These are phyloP conservation scores for Pedetes capensis DNA, from an alignment of 2,113 vertebrate species.

Conservation along the genomic window DNA sequence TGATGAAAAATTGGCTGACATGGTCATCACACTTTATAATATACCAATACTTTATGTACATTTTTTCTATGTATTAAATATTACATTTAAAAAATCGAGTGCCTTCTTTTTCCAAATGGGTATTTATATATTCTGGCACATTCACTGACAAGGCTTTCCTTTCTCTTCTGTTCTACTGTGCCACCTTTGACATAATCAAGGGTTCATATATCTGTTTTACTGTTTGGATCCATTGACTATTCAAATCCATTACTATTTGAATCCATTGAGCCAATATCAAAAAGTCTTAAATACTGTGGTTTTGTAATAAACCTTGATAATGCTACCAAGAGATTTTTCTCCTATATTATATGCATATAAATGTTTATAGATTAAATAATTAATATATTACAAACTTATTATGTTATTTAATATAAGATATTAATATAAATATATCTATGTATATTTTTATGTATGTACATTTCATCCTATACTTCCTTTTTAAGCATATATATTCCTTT, in stretches of 20 bases:
- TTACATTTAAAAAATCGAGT: neutral
- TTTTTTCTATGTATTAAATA: neutral
- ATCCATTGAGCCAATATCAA: neutral
- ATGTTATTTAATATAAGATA: too few species aligned
- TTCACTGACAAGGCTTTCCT: neutral
- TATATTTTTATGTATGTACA: too few species aligned
- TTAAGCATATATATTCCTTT: neutral
- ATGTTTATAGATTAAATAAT: neutral
- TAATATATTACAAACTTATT: neutral
- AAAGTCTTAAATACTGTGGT: neutral
- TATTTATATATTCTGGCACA: neutral
- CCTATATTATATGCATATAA: neutral
- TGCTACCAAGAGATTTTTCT: neutral
- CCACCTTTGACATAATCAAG: neutral
- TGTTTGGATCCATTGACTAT: neutral
- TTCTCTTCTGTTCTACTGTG: neutral
- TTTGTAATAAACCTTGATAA: slow-evolving; percentile 31
- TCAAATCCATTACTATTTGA: neutral
- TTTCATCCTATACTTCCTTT: neutral
- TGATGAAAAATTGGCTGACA: neutral
- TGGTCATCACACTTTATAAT: neutral
- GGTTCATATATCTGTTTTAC: neutral
- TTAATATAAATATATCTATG: too few species aligned
- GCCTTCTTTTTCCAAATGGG: neutral
- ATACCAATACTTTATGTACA: neutral